These are phyloP conservation scores for Spinus pinus DNA, from an alignment of 2,797 vertebrate species.

Conservation along the genomic window DNA sequence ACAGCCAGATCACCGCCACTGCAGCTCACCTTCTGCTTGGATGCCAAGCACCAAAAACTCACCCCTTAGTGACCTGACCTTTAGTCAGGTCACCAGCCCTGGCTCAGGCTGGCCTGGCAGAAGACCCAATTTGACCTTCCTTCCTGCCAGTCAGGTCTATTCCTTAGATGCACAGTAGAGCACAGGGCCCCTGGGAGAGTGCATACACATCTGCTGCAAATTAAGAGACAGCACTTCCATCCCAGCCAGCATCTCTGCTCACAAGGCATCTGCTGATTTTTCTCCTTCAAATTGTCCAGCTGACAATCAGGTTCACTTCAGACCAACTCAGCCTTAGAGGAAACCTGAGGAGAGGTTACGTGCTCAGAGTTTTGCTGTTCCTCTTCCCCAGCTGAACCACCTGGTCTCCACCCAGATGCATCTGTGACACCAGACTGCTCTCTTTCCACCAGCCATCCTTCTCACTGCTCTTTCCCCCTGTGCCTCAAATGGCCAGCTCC, in stretches of 20 bases:
- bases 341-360: neutral
- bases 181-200: neutral
- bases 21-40: neutral
- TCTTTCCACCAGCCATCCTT: neutral
- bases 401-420: too few relatives aligned
- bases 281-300: neutral
- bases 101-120: neutral
- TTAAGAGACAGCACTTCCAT: rapidly evolving
- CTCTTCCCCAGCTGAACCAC: neutral
- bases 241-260: neutral
- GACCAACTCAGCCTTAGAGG: neutral
- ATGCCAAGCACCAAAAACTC: neutral
- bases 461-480: neutral
- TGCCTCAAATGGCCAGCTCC: neutral
- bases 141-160: neutral
- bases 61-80: too few relatives aligned
- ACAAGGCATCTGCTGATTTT: neutral
- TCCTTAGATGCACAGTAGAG: neutral
- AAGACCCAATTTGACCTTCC: neutral
- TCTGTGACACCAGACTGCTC: neutral
- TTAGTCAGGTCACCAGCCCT: neutral
- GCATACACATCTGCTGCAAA: neutral
- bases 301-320: neutral
- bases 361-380: neutral
- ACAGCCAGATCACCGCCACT: neutral